Conservation (phyloP, 2,888 invertebrate genomes). For the Phania funesta region DNA sequence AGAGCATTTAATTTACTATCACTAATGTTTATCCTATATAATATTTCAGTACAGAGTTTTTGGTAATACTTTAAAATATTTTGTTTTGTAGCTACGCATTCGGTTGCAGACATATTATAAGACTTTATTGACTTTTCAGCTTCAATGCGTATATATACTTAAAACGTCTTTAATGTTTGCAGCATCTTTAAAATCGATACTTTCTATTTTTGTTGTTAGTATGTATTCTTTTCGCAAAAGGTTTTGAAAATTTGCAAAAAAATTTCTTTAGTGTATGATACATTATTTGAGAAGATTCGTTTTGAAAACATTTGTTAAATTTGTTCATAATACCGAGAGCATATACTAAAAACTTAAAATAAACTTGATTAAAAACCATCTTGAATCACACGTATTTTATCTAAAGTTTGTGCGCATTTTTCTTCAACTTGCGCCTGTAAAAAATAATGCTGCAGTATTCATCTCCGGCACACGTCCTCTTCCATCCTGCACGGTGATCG, state of each 20-base stretch:
- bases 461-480: no score
- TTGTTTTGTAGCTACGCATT: no score
- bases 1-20: no score
- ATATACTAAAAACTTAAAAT: no score
- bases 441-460: constrained; percentile 35
- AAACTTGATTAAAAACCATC: no score
- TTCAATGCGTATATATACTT: constrained; percentile 17
- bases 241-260: constrained; percentile 21
- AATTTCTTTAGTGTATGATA: constrained; percentile 33
- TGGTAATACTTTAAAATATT: no score
- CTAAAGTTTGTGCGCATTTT: constrained; percentile 32
- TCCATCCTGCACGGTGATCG: no score
- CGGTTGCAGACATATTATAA: constrained; percentile 26
- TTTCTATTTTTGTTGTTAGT: constrained; percentile 4
- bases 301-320: constrained; percentile 29
- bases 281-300: constrained; percentile 36
- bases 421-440: constrained; percentile 36
- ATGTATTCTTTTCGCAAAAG: constrained; percentile 15
- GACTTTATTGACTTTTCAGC: constrained; percentile 11
- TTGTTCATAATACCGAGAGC: constrained; percentile 42
- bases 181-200: constrained; percentile 8
- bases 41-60: no score
- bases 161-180: constrained; percentile 17
- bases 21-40: no score
- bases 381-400: constrained; percentile 34